Evolutionary conservation across 2,113 vertebrate genomes (phyloP).

Genomic region (human (Homo sapiens)): GRCh38 chr13:19423001-19423500

Average conservation of each 20-base stretch:
- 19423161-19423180: slow-evolving; percentile 85
- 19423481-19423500: neutral
- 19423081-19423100: slow-evolving; percentile 92
- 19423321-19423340: neutral
- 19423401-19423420: too few species aligned
- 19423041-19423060: neutral
- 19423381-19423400: neutral
- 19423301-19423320: neutral
- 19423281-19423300: neutral
- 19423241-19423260: neutral
- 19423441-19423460: too few species aligned
- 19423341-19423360: neutral
- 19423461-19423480: neutral
- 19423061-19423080: slow-evolving; percentile 82
- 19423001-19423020: neutral
- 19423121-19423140: slow-evolving; percentile 96
- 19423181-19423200: neutral
- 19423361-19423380: neutral
- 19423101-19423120: slow-evolving; percentile 92
- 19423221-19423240: neutral
- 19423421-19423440: too few species aligned
- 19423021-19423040: neutral
- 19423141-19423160: slow-evolving; percentile 92
- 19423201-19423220: neutral
- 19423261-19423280: neutral